These are phyloP conservation scores for Perdix hodgsoniae DNA, from an alignment of 2,797 vertebrate genomes.

Conservation along the genomic window DNA sequence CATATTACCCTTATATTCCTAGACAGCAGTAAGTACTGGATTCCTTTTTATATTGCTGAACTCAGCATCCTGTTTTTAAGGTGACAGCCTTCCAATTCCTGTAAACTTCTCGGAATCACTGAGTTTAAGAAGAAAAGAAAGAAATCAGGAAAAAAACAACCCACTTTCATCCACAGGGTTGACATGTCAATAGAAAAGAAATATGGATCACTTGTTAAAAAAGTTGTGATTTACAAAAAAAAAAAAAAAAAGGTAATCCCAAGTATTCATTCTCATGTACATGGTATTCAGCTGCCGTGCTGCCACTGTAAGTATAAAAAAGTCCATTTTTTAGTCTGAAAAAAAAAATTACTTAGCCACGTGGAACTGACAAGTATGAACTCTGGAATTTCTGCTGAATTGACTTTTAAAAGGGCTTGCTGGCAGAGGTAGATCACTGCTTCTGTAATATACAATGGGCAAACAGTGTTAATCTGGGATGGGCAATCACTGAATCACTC, in stretches of 20 bases:
- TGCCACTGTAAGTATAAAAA: conserved; percentile 69
- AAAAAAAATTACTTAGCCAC: conserved; percentile 60
- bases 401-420: conserved; percentile 71
- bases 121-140: conserved; percentile 23
- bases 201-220: conserved; percentile 69
- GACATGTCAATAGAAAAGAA: conserved; percentile 71
- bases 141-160: background rate
- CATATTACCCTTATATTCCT: conserved; percentile 65
- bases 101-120: conserved; percentile 70
- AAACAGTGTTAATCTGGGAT: conserved; percentile 65
- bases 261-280: conserved; percentile 63
- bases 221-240: conserved; percentile 69
- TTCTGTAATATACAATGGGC: conserved; percentile 71
- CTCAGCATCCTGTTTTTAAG: conserved; percentile 67
- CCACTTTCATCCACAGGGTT: conserved; percentile 74
- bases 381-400: conserved; percentile 69
- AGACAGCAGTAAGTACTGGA: conserved; percentile 79
- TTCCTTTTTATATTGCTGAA: conserved; percentile 76
- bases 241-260: conserved; percentile 58
- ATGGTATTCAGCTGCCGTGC: conserved; percentile 72
- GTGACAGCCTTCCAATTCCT: conserved; percentile 73
- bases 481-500: conserved; percentile 62
- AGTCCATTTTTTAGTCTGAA: conserved; percentile 70
- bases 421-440: conserved; percentile 86
- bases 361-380: conserved; percentile 62